phyloP scores from a whole-genome alignment of 2,888 invertebrate genomes.

The Macrosoma leucophasiata region DNA sequence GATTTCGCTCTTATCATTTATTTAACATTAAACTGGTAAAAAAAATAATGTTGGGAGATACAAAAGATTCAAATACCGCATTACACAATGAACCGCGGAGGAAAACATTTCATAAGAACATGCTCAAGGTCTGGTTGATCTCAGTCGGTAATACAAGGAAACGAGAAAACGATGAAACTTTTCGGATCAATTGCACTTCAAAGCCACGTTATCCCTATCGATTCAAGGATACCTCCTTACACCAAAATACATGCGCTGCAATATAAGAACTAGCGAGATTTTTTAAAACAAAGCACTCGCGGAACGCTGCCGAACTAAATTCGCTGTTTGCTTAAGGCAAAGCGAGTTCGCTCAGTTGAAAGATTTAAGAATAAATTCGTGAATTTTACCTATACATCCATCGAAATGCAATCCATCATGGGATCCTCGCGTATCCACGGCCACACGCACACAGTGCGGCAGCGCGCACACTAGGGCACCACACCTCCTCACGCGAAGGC shows the following conservation, averaged over 20 bases:
- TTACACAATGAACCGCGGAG: constrained; percentile 42
- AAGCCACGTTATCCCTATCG: constrained; percentile 44
- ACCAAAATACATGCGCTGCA: constrained; percentile 41
- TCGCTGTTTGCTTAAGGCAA: constrained; percentile 3
- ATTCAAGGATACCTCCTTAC: constrained; percentile 45
- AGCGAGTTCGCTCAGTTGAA: constrained; percentile 36
- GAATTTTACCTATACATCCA: constrained; percentile 72
- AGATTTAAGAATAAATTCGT: constrained; percentile 44
- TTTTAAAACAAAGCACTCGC: constrained; percentile 48
- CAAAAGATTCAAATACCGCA: constrained; percentile 22
- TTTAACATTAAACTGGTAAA: constrained; percentile 2
- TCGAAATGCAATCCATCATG: constrained; percentile 74
- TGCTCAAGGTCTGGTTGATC: constrained; percentile 50
- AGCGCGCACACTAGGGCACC: constrained; percentile 61
- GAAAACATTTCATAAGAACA: constrained; percentile 48
- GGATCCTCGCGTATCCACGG: constrained; percentile 61
- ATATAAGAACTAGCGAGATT: constrained; percentile 32
- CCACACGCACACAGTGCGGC: constrained; percentile 54
- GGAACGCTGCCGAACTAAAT: constrained; percentile 27
- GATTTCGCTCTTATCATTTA: background rate
- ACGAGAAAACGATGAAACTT: constrained; percentile 40
- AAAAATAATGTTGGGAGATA: constrained; percentile 10
- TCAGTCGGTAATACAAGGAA: constrained; percentile 43
- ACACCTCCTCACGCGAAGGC: constrained; percentile 74
- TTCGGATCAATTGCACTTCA: constrained; percentile 26